Conservation (phyloP, 2,113 vertebrate genomes). For the Xiphias gladius region DNA sequence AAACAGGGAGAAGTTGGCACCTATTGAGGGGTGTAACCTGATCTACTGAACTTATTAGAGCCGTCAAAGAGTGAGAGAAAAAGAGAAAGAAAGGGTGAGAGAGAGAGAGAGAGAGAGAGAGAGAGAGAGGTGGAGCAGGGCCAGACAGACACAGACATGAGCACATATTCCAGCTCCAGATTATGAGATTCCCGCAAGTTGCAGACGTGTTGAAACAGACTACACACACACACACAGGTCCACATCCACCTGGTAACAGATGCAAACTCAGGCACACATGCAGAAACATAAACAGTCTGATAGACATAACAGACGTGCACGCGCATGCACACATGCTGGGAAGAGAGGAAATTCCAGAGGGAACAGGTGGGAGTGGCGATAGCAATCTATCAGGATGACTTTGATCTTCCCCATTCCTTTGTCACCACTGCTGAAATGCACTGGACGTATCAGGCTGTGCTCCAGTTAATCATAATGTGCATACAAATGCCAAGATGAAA, state of each 20-base stretch:
- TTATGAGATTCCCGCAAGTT: conserved; percentile 86
- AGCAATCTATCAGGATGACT: conserved; percentile 79
- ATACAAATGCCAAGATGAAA: conserved; percentile 36
- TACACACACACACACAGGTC: conserved; percentile 57
- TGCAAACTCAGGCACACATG: conserved; percentile 80
- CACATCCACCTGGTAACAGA: conserved; percentile 74
- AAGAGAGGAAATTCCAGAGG: conserved; percentile 80
- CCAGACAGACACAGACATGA: conserved; percentile 83
- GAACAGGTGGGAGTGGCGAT: conserved; percentile 84
- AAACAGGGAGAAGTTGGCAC: conserved; percentile 72
- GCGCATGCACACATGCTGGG: conserved; percentile 69
- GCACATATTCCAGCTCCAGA: conserved; percentile 84
- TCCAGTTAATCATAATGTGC: conserved; percentile 59
- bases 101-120: conserved; percentile 38
- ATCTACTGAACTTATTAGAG: conserved; percentile 85
- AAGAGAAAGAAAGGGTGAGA: conserved; percentile 56
- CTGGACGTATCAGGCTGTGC: conserved; percentile 55
- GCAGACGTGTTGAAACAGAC: conserved; percentile 84
- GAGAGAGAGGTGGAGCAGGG: conserved; percentile 70
- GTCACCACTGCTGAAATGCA: conserved; percentile 64
- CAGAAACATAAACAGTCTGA: conserved; percentile 80
- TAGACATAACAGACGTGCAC: conserved; percentile 81
- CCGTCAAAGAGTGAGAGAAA: conserved; percentile 78
- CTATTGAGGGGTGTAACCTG: conserved; percentile 78
- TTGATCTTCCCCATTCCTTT: conserved; percentile 75